Base-by-base conservation (phyloP, 2,888 invertebrate genomes). In the Parascotia fuliginaria region DNA sequence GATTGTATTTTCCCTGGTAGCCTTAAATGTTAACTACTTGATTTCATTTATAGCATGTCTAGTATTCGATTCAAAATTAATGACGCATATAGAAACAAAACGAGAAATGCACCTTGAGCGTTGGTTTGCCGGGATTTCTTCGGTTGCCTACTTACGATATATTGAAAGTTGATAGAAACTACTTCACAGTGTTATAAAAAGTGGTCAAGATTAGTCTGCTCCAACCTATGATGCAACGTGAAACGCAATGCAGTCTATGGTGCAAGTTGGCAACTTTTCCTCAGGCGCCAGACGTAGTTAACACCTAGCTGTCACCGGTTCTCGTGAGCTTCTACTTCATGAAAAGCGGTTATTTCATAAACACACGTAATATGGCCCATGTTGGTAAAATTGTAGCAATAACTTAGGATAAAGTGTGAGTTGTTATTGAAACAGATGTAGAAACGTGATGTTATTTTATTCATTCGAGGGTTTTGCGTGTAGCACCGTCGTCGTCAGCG, bases 241-340 rank as follows among this genome's bases (percentile, higher is more conserved):
- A 85, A 88, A 88, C 80, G 84, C 83, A 77, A 85, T 82, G 81
- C 73, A 69, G 77, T 79, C 77, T 70, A 67, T 65, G 70, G 59
- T 69, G 59, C 64, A 73, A 75, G 75, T 69, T 71, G 66, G 62
- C 83, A 78, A 83, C 82, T 88, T 86, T 88, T 85, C 81, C 74
- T 61, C 53, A 73, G 82, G 83, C 84, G 85, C 81, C 85, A 80
- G 78, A 71, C 76, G 54, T 55, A 64, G 63, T 70, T 69, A 63
- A 67, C 65, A 69, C 51, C 47, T 60, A 19, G 49, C 52, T 51
- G 48, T 60, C 56, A 58, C 72, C 69, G 70, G 60, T 60, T 49
- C 47, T 49, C 62, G 58, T 71, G 55, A 79, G 79, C 87, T 88
- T 87, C 87, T 86, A 86, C 70, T 74, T 78, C 77, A 83, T 81